Conservation (phyloP, 2,113 vertebrate species). For the Anoplopoma fimbria region DNA sequence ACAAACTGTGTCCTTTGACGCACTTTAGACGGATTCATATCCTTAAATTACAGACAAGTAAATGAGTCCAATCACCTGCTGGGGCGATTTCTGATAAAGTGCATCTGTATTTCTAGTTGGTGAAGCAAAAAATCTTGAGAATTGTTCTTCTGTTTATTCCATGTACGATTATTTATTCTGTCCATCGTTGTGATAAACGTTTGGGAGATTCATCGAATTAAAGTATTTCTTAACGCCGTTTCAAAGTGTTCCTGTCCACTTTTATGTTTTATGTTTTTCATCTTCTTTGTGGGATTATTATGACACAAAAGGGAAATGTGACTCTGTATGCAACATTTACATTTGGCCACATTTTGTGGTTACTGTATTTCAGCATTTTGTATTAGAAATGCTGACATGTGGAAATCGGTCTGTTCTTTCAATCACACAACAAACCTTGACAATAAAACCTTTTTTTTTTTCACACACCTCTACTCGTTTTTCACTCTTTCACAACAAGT, state of each 20-base stretch:
- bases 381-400: constrained; percentile 35
- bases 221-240: constrained; percentile 36
- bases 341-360: constrained; percentile 23
- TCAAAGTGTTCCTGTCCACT: constrained; percentile 29
- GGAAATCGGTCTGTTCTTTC: constrained; percentile 52
- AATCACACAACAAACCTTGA: constrained; percentile 54
- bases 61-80: background rate
- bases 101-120: constrained; percentile 39
- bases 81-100: constrained; percentile 26
- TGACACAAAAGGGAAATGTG: constrained; percentile 48
- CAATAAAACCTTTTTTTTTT: constrained; percentile 72
- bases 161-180: constrained; percentile 75
- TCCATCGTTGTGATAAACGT: constrained; percentile 54
- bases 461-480: background rate
- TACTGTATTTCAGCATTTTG: constrained; percentile 34
- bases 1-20: constrained; percentile 44
- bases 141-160: constrained; percentile 61
- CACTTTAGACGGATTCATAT: constrained; percentile 41
- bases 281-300: constrained; percentile 23
- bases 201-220: constrained; percentile 17
- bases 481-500: background rate
- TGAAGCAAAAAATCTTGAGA: constrained; percentile 22
- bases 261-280: constrained; percentile 49
- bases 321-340: background rate
- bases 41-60: constrained; percentile 17